Conservation (phyloP, 1,140 invertebrate species). For the Drosophila prosaltans region DNA sequence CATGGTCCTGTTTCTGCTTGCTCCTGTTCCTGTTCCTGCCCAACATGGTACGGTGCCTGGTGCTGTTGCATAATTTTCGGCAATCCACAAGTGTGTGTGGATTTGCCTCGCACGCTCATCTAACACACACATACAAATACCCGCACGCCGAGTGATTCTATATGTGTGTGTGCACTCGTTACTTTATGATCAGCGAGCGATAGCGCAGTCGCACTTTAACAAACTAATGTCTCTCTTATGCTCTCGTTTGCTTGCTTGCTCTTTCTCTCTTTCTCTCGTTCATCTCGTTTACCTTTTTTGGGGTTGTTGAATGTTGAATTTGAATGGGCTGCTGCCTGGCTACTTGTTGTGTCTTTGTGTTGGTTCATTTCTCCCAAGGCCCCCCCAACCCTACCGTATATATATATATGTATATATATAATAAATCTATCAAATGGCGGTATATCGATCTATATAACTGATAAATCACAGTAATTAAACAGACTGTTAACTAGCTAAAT, state of each 20-base stretch:
- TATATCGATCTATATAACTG: constrained; percentile 41
- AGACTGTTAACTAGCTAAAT: constrained; percentile 25
- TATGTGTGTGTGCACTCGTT: constrained; percentile 56
- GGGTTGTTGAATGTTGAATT: constrained; percentile 54
- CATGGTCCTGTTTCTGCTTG: constrained; percentile 4
- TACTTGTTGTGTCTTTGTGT: constrained; percentile 76
- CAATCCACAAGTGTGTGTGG: constrained; percentile 83
- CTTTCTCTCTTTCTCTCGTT: background rate
- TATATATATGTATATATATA: background rate
- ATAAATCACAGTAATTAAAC: constrained; percentile 14
- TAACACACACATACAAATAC: constrained; percentile 21
- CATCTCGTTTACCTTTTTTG: constrained; percentile 24
- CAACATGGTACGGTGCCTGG: constrained; percentile 26
- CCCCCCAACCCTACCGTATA: background rate
- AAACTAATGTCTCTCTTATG: too few species aligned
- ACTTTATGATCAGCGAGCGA: constrained; percentile 29
- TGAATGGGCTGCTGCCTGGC: constrained; percentile 44
- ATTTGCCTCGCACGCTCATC: constrained; percentile 32
- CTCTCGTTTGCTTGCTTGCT: too few species aligned
- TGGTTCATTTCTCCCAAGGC: constrained; percentile 25
- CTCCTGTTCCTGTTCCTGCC: constrained; percentile 11
- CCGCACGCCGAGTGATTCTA: constrained; percentile 24
- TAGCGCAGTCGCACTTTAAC: constrained; percentile 46
- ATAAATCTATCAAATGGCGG: constrained; percentile 14
- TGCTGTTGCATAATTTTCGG: constrained; percentile 81